These are phyloP conservation scores for Anser cygnoides DNA, from an alignment of 2,113 vertebrate genomes.

Conservation along the genomic window DNA sequence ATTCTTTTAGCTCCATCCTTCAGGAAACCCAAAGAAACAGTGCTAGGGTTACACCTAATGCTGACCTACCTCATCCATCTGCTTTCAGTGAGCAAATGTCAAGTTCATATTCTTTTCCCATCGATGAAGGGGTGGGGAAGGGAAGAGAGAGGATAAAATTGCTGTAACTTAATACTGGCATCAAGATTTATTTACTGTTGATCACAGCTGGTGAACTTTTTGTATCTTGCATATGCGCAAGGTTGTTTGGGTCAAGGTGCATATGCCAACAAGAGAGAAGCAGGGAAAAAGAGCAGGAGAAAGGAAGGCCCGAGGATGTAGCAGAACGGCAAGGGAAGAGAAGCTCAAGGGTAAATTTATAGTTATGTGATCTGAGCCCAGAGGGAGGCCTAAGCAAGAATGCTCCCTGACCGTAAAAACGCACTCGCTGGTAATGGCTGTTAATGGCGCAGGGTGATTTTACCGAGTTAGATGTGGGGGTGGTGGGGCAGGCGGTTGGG, in stretches of 20 bases:
- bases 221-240: constrained; percentile 68
- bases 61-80: constrained; percentile 60
- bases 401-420: constrained; percentile 83
- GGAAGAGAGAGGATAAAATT: constrained; percentile 53
- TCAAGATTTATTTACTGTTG: constrained; percentile 73
- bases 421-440: constrained; percentile 77
- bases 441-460: constrained; percentile 74
- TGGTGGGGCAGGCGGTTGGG: neutral
- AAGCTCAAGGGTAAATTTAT: constrained; percentile 59
- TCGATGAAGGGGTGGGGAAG: constrained; percentile 45
- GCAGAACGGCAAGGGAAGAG: constrained; percentile 59
- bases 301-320: constrained; percentile 57
- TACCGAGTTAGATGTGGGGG: neutral
- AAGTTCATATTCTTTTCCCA: constrained; percentile 70
- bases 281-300: constrained; percentile 15
- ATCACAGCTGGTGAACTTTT: constrained; percentile 64
- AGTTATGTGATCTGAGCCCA: constrained; percentile 58
- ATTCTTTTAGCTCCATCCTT: constrained; percentile 58
- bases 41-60: constrained; percentile 45
- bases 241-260: constrained; percentile 73
- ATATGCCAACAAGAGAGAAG: constrained; percentile 51
- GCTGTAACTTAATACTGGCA: constrained; percentile 67
- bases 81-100: constrained; percentile 68
- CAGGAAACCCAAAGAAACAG: constrained; percentile 64
- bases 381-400: constrained; percentile 63